Conservation (phyloP, 2,888 invertebrate species). For the Chymomyza amoena region DNA sequence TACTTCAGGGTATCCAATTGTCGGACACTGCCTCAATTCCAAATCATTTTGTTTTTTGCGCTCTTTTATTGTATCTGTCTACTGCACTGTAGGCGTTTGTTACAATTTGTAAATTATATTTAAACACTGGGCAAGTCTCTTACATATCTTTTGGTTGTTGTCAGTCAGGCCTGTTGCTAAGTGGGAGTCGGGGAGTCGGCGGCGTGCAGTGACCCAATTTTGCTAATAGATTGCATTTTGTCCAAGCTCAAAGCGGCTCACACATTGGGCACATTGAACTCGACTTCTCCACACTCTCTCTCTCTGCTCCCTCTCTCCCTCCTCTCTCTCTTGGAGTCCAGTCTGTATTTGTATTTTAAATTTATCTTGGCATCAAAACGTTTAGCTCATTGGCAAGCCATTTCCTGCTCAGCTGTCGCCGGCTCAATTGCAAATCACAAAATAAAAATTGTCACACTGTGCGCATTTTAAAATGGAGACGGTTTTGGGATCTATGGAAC, state of each 20-base stretch:
- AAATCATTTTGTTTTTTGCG: neutral
- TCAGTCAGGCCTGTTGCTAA: constrained; percentile 47
- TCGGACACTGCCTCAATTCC: too few species aligned
- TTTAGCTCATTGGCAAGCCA: neutral
- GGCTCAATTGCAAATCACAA: constrained; percentile 10
- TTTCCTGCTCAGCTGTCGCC: constrained; percentile 5
- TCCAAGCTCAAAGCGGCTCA: constrained; percentile 33
- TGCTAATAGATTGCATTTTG: constrained; percentile 67
- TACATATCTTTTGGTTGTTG: constrained; percentile 20
- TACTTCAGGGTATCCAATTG: neutral
- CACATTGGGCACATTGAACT: constrained; percentile 56
- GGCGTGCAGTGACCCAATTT: constrained; percentile 68
- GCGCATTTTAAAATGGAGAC: neutral
- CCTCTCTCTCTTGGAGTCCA: neutral
- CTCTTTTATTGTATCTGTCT: neutral
- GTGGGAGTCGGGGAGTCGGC: too few species aligned
- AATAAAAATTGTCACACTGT: neutral
- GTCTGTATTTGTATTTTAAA: neutral
- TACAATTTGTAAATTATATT: constrained; percentile 62
- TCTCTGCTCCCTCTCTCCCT: too few species aligned
- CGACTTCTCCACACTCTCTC: neutral
- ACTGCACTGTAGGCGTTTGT: constrained; percentile 33
- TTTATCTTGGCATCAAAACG: neutral
- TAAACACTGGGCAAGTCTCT: constrained; percentile 45
- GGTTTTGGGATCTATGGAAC: neutral